Evolutionary conservation across 2,888 invertebrate genomes (phyloP).

Genomic region (Drosophila limbata): DNA sequence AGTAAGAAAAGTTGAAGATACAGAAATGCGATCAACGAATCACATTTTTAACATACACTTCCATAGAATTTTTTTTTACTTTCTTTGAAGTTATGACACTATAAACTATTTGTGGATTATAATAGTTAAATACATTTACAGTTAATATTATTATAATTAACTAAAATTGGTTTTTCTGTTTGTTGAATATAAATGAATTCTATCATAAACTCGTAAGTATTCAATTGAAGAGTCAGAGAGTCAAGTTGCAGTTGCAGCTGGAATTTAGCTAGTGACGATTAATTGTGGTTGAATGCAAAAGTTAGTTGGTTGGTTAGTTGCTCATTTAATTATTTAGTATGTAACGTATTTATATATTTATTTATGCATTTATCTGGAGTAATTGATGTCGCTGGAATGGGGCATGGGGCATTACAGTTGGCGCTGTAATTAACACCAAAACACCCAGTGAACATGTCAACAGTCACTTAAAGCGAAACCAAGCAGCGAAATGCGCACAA

Average conservation of each 20-base stretch:
- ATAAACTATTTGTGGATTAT: no score
- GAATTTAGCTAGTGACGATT: conserved; percentile 9
- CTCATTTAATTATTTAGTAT: conserved; percentile 33
- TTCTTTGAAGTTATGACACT: no score
- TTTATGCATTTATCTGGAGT: conserved; percentile 4
- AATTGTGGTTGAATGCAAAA: conserved; percentile 15
- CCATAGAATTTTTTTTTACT: no score
- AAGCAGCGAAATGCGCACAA: conserved; percentile 38
- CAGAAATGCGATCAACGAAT: no score
- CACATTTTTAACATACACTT: no score
- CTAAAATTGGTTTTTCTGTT: no score
- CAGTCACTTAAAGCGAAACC: conserved; percentile 79
- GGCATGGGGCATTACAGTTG: conserved; percentile 33
- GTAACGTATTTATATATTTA: conserved; percentile 36
- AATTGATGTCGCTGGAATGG: conserved; percentile 41
- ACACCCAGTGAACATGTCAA: conserved; percentile 81
- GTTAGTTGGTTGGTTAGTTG: conserved; percentile 26
- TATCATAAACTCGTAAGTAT: not conserved
- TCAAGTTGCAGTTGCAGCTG: not conserved
- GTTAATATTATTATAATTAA: no score
- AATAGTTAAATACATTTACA: no score
- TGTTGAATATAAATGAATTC: no score
- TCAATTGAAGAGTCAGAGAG: not conserved
- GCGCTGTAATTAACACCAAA: conserved; percentile 80
- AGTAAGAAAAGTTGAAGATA: no score